Evolutionary conservation across 2,888 invertebrate genomes (phyloP), one percentile per base, ranked within the genome.

Genomic region (Dicycla oo): DNA sequence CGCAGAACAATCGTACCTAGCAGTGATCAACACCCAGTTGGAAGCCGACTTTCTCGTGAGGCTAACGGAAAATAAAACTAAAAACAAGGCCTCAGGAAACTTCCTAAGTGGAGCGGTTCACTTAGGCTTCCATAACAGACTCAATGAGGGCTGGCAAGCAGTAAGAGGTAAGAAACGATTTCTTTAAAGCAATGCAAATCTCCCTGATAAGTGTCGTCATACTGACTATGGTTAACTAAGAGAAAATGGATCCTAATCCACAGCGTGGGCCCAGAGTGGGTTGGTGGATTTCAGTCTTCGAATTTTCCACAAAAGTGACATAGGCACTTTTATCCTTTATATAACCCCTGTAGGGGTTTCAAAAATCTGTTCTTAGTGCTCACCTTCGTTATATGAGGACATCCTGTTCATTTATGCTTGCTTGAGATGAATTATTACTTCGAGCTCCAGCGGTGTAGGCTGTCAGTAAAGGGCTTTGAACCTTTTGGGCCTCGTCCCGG

Each of bases 1-100:
- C 30, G 87, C 90, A 1, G 94, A 94, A 72, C 90, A 90, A 69
- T 92, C 93, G 0, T 91, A 92, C 67, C 73, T 94, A 45, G 91
- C 93, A 5, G 88, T 94, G 20, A 89, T 93, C 63, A 91, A 94
- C 73, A 90, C 87, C 7, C 75, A 73, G 18, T 0, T 13, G 26
- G 86, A 85, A 63, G 84, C 84, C 0, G 51, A 84, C 18, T 49
- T 54, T 38, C 69, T 85, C 11, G 77, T 82, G 5, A 38, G 5
- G 10, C 13, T 85, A 26, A 81, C 81, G 8, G 58, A 65, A 45
- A 34, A 0, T 2, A 54, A 61, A 13, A 67, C 65, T 1, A 71
- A 58, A 54, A 57, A 65, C 20, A 47, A 40, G 0, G 40, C 61
- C 20, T 8, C 65, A 34, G 78, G 64, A 34, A 49, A 73, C 34